phyloP scores from a whole-genome alignment of 2,113 vertebrate species.

The Syrrhaptes paradoxus region DNA sequence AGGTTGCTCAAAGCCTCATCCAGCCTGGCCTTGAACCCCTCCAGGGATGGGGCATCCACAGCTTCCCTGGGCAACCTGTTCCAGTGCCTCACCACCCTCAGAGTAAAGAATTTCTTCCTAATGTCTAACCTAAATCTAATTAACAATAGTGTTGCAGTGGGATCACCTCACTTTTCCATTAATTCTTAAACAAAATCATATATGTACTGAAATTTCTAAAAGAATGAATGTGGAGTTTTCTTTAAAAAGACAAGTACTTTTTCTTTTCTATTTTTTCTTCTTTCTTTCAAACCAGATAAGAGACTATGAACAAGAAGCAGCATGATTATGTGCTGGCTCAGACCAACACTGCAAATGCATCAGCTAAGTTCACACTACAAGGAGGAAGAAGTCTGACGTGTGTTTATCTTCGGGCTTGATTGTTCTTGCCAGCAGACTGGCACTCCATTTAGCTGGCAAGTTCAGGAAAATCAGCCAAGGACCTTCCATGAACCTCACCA shows the following conservation, averaged over 20 bases:
- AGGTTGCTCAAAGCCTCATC: too few species aligned
- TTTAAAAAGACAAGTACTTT: too few species aligned
- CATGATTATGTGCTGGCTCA: fast-evolving
- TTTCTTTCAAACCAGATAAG: background rate
- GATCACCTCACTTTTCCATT: background rate
- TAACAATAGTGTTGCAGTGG: background rate
- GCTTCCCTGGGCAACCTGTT: too few species aligned
- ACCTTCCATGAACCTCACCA: background rate
- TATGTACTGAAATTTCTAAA: background rate
- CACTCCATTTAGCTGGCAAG: background rate
- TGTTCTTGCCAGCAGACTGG: background rate
- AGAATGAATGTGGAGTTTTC: background rate
- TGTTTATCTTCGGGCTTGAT: fast-evolving
- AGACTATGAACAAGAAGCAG: background rate
- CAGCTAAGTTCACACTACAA: background rate
- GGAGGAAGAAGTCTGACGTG: background rate
- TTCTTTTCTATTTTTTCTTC: too few species aligned
- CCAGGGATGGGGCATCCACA: too few species aligned
- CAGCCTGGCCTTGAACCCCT: too few species aligned
- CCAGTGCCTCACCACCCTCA: too few species aligned
- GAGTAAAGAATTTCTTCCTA: too few species aligned
- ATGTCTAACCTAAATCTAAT: background rate
- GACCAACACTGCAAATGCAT: background rate
- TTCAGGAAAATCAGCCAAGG: background rate
- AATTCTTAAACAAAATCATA: background rate